Evolutionary conservation across 2,797 vertebrate species (phyloP).

Genomic region (Toxotes lorentzi): DNA sequence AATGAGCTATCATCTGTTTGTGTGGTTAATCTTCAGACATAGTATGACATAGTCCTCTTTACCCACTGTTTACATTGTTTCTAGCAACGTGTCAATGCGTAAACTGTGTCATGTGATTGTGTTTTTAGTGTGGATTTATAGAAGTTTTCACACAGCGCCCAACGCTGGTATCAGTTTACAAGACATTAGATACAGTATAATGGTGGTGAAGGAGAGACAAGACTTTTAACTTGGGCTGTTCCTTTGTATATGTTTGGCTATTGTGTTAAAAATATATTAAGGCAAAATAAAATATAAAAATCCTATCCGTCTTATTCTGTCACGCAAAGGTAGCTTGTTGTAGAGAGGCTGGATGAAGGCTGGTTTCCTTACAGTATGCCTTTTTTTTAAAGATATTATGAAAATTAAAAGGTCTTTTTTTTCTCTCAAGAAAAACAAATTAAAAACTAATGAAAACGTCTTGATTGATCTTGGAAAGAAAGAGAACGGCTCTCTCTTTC

Average conservation of each 20-base stretch:
- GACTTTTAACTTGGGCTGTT: neutral
- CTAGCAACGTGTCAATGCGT: neutral
- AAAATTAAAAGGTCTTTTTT: neutral
- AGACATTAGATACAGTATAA: neutral
- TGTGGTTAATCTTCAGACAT: neutral
- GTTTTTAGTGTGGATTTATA: conserved; percentile 5
- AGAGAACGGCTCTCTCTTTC: neutral
- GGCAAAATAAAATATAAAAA: neutral
- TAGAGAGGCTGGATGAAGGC: neutral
- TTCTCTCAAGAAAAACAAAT: neutral
- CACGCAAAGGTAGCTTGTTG: neutral
- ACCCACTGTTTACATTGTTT: neutral
- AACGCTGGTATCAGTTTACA: neutral
- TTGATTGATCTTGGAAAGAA: neutral
- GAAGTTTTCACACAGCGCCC: neutral
- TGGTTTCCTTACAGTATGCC: neutral
- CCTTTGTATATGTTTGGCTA: neutral
- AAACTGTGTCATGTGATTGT: neutral
- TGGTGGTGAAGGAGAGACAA: neutral
- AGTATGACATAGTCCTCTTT: neutral
- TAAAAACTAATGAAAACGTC: neutral
- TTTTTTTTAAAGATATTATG: neutral
- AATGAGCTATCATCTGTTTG: neutral
- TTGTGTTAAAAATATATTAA: no score
- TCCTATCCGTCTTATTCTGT: neutral